Conservation (phyloP, 2,888 invertebrate species). For the Nudaria mundana region DNA sequence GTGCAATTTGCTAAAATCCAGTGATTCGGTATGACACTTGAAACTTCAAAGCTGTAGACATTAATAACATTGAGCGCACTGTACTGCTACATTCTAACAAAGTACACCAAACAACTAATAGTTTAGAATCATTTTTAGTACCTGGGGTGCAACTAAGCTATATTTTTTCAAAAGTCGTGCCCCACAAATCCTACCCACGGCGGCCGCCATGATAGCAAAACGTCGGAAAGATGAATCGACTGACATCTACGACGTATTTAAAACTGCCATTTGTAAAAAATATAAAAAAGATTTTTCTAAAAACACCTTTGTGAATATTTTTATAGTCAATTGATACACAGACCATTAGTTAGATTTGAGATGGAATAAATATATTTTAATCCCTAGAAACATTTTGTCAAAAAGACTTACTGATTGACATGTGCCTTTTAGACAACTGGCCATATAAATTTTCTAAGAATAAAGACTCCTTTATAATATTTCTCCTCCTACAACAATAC, state of each 20-base stretch:
- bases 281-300: not conserved
- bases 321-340: not conserved
- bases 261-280: constrained; percentile 45
- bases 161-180: constrained; percentile 90
- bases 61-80: constrained; percentile 43
- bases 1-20: constrained; percentile 54
- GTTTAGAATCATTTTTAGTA: constrained; percentile 64
- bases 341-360: not conserved
- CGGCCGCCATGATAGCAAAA: constrained; percentile 91
- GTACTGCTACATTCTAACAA: constrained; percentile 32
- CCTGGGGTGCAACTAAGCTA: constrained; percentile 87
- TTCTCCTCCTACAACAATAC: not conserved
- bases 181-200: constrained; percentile 92
- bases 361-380: constrained; percentile 2
- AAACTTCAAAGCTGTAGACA: constrained; percentile 37
- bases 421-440: constrained; percentile 5
- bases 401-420: constrained; percentile 11
- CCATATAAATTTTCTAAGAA: not conserved
- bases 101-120: constrained; percentile 32
- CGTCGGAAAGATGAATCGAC: constrained; percentile 67
- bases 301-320: constrained; percentile 3
- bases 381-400: constrained; percentile 4
- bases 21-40: constrained; percentile 43
- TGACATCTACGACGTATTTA: constrained; percentile 52
- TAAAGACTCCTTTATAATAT: not conserved